phyloP scores from a whole-genome alignment of 2,888 invertebrate species.

The Tanypteryx hageni region DNA sequence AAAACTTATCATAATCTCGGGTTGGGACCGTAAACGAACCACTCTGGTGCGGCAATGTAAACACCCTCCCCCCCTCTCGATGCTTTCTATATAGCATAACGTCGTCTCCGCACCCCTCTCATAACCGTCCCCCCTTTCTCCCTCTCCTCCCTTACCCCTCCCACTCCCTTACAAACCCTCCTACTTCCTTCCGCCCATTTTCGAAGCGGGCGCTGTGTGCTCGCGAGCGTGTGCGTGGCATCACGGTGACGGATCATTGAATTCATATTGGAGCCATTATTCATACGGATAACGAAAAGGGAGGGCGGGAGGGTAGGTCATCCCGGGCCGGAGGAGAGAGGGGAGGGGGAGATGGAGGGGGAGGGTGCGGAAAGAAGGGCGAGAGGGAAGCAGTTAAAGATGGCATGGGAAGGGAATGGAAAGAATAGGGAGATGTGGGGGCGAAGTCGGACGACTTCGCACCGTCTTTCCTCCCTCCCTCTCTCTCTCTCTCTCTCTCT shows the following conservation, averaged over 20 bases:
- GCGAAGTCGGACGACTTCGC: no score
- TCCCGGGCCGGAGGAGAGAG: background rate
- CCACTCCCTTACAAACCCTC: no score
- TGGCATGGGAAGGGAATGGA: background rate
- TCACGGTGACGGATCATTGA: constrained; percentile 54
- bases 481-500: no score
- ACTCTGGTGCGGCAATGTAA: constrained; percentile 19
- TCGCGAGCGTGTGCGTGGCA: constrained; percentile 44
- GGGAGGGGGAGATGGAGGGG: background rate
- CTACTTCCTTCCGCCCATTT: background rate
- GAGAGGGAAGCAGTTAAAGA: background rate
- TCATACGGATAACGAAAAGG: constrained; percentile 10
- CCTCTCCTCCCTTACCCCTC: background rate
- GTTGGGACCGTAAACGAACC: background rate
- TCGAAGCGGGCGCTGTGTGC: background rate
- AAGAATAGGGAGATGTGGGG: no score
- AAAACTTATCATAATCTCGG: constrained; percentile 43
- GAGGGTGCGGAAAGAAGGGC: background rate
- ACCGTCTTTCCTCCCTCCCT: no score
- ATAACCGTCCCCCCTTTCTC: background rate
- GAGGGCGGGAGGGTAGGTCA: background rate
- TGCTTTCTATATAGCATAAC: background rate
- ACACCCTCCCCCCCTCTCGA: background rate
- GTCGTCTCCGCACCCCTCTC: constrained; percentile 10
- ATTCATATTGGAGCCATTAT: constrained; percentile 58